These are phyloP conservation scores for Phylloscopus trochilus DNA, from an alignment of 2,113 vertebrate species.

Conservation along the genomic window DNA sequence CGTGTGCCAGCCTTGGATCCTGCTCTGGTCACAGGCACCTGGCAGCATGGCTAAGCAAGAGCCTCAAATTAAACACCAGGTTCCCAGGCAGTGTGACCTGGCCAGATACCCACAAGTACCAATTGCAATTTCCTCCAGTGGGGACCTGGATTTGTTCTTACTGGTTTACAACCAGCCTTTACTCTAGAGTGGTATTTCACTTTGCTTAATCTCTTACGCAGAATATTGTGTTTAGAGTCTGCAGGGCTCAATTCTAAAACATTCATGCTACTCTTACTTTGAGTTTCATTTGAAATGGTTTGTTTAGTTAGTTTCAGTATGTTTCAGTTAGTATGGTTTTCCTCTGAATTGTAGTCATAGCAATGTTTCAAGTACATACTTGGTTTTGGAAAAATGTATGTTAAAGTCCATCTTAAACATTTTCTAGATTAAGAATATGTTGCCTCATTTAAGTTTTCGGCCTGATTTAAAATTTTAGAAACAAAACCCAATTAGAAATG, in stretches of 20 bases:
- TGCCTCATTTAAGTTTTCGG: background rate
- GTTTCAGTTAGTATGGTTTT: no score
- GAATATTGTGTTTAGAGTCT: background rate
- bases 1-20: background rate
- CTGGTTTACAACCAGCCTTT: background rate
- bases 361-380: background rate
- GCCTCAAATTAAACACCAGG: background rate
- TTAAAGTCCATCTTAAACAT: background rate
- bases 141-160: background rate
- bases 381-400: background rate
- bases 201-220: background rate
- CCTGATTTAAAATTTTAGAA: background rate
- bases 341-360: background rate
- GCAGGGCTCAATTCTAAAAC: background rate
- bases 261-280: background rate
- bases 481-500: background rate
- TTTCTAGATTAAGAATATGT: background rate
- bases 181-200: background rate
- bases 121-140: background rate
- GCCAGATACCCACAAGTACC: accelerated
- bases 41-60: background rate
- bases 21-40: accelerated
- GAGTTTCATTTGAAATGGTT: background rate
- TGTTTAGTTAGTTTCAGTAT: accelerated
- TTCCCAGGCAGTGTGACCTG: background rate